Evolutionary conservation across 2,888 invertebrate species (phyloP).

Genomic region (Brenthis daphne): DNA sequence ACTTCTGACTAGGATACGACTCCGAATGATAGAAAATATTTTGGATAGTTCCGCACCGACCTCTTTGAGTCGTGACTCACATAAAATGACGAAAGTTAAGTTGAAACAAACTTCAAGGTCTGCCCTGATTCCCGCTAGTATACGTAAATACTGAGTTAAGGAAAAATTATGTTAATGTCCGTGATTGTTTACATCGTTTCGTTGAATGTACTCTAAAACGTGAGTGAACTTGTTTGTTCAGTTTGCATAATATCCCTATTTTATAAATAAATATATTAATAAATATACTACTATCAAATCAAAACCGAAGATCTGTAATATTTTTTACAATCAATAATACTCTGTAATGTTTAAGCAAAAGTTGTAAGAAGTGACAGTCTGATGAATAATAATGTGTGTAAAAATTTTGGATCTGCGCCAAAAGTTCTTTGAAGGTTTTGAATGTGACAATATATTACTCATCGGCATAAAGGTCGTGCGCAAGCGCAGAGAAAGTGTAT

Average conservation of each 20-base stretch:
- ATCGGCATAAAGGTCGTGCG: constrained; percentile 40
- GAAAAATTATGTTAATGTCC: constrained; percentile 60
- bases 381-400: constrained; percentile 47
- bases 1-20: constrained; percentile 41
- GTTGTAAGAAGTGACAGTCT: constrained; percentile 39
- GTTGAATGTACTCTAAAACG: constrained; percentile 30
- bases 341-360: constrained; percentile 26
- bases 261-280: constrained; percentile 14
- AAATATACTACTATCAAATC: constrained; percentile 24
- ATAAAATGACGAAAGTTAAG: constrained; percentile 81
- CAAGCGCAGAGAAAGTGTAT: constrained; percentile 36
- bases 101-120: constrained; percentile 67
- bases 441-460: constrained; percentile 49
- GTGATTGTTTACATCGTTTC: constrained; percentile 42
- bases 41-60: constrained; percentile 53
- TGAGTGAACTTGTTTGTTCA: constrained; percentile 35
- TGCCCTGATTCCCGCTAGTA: constrained; percentile 51
- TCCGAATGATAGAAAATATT: constrained; percentile 56
- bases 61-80: constrained; percentile 65
- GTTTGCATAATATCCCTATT: constrained; percentile 21
- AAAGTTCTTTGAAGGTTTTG: constrained; percentile 43
- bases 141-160: constrained; percentile 50
- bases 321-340: constrained; percentile 23
- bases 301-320: constrained; percentile 37
- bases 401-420: constrained; percentile 52